phyloP scores from a whole-genome alignment of 2,888 invertebrate genomes.

The Drosophila neotestacea region DNA sequence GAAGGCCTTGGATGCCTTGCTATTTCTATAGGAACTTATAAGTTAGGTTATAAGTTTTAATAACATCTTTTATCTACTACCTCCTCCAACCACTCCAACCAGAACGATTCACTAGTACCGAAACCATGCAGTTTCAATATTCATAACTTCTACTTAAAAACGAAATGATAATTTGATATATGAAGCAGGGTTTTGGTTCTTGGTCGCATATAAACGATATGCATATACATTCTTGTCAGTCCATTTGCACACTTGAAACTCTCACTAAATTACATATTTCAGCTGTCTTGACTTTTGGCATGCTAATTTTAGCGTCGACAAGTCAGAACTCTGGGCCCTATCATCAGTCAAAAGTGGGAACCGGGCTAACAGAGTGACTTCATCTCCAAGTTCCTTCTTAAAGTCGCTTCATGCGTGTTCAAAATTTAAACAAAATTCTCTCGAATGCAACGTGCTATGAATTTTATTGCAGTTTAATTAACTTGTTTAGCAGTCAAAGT shows the following conservation, averaged over 20 bases:
- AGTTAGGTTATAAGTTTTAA: too few species aligned
- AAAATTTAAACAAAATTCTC: slow-evolving; percentile 9
- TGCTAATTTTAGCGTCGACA: slow-evolving; percentile 46
- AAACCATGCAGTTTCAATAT: not conserved
- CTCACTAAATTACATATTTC: slow-evolving; percentile 22
- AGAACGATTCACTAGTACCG: not conserved
- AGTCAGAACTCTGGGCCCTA: slow-evolving; percentile 20
- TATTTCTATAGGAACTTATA: too few species aligned
- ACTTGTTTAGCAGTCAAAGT: not conserved
- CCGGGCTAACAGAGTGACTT: not conserved
- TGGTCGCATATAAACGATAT: slow-evolving; percentile 41
- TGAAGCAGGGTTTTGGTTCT: slow-evolving; percentile 3
- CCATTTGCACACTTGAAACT: slow-evolving; percentile 35
- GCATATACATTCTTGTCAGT: slow-evolving; percentile 51
- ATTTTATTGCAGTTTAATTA: not conserved
- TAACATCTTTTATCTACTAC: too few species aligned
- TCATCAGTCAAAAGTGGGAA: slow-evolving; percentile 45
- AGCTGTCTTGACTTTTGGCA: slow-evolving; percentile 37
- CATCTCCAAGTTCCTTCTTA: slow-evolving; percentile 4
- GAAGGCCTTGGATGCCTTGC: too few species aligned
- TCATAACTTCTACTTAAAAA: slow-evolving; percentile 32
- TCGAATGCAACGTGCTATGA: not conserved
- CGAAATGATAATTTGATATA: slow-evolving; percentile 39
- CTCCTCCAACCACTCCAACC: not conserved
- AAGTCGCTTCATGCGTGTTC: slow-evolving; percentile 3